phyloP scores from a whole-genome alignment of 1,140 invertebrate genomes.

The Andricus grossulariae region DNA sequence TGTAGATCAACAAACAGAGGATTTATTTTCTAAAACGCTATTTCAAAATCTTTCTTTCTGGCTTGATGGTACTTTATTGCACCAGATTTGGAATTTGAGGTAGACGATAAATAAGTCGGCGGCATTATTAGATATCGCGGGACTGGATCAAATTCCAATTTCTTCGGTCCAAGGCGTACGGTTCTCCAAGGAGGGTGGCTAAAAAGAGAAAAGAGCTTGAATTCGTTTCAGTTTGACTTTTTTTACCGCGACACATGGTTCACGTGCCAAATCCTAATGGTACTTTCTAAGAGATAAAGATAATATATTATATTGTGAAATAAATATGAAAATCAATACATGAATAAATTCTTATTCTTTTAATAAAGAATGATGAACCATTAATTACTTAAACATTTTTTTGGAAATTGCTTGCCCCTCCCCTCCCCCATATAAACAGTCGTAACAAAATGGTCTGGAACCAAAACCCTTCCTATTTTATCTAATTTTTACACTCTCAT shows the following conservation, averaged over 20 bases:
- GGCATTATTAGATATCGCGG: constrained; percentile 59
- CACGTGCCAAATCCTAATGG: not conserved
- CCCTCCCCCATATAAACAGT: no score
- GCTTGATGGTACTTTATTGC: constrained; percentile 26
- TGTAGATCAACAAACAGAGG: no score
- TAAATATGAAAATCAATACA: not conserved
- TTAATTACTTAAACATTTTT: no score
- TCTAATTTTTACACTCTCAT: no score
- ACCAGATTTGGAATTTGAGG: constrained; percentile 47
- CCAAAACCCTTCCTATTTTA: no score
- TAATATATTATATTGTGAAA: not conserved
- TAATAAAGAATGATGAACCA: no score
- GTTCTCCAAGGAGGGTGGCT: constrained; percentile 1
- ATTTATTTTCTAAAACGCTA: not conserved
- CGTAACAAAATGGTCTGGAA: no score
- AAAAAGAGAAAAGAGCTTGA: constrained; percentile 38
- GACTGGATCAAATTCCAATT: constrained; percentile 61
- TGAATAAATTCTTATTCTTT: no score
- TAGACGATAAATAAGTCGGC: constrained; percentile 58
- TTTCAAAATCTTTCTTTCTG: constrained; percentile 19
- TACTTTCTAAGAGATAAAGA: not conserved
- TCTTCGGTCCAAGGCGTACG: constrained; percentile 44
- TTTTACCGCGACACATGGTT: not conserved
- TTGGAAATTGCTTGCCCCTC: no score
- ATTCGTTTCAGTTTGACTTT: constrained; percentile 30